Evolutionary conservation across 92 coral and sea anemone genomes (phyloP).

Genomic region (Epizoanthus fatuus): DNA sequence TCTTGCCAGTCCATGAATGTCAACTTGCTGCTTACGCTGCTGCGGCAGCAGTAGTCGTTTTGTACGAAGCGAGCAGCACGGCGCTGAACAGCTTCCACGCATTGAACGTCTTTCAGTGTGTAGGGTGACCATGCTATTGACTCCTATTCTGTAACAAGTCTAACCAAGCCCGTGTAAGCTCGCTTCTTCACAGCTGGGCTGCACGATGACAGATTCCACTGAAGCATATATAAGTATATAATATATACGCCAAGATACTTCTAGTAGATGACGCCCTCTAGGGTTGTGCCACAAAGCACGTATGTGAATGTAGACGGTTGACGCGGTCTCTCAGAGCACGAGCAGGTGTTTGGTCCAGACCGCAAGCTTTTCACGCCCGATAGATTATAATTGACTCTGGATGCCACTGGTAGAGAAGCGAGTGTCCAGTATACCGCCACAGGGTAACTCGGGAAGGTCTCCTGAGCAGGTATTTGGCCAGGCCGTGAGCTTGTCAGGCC

Average conservation of each 20-base stretch:
- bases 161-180: constrained; percentile 34
- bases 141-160: constrained; percentile 52
- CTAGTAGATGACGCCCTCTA: constrained; percentile 44
- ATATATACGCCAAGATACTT: constrained; percentile 43
- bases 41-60: too few relatives aligned
- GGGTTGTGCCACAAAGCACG: constrained; percentile 14
- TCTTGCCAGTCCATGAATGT: neutral
- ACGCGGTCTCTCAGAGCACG: too few relatives aligned
- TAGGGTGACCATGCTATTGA: constrained; percentile 51
- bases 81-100: constrained; percentile 33
- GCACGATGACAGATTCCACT: constrained; percentile 25
- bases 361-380: too few relatives aligned
- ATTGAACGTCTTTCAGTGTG: constrained; percentile 25
- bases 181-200: constrained; percentile 48
- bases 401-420: too few relatives aligned
- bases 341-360: too few relatives aligned
- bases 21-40: too few relatives aligned
- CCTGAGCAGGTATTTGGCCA: too few relatives aligned
- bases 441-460: too few relatives aligned
- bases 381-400: too few relatives aligned
- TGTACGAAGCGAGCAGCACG: neutral
- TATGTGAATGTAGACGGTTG: constrained; percentile 28
- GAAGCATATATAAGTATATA: constrained; percentile 16
- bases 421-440: too few relatives aligned
- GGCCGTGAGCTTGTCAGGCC: too few relatives aligned